These are phyloP conservation scores for Tetramorium bicarinatum DNA, from an alignment of 2,888 invertebrate genomes.

Conservation along the genomic window DNA sequence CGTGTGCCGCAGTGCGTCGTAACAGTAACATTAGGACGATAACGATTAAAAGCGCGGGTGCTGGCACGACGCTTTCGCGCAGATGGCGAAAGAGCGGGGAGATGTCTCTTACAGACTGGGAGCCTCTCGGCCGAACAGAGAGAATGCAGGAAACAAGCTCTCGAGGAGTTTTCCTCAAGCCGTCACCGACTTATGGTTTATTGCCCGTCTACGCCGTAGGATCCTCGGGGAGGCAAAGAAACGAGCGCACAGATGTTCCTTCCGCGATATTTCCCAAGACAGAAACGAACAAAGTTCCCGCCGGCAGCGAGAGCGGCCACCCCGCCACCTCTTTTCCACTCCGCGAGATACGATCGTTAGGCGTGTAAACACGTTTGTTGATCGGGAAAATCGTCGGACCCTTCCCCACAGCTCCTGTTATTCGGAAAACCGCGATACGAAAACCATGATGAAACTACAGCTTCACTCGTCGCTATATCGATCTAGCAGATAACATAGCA, in stretches of 20 bases:
- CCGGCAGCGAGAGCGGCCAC: conserved; percentile 27
- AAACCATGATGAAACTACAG: conserved; percentile 23
- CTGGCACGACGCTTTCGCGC: conserved; percentile 13
- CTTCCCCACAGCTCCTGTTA: conserved; percentile 6
- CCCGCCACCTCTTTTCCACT: conserved; percentile 41
- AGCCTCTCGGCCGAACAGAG: conserved; percentile 35
- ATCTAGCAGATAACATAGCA: background rate
- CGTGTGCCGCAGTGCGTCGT: conserved; percentile 69
- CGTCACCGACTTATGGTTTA: conserved; percentile 79
- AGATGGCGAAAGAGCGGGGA: conserved; percentile 14
- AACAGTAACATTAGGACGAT: conserved; percentile 79
- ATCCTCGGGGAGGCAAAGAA: conserved; percentile 73
- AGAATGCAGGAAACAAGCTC: conserved; percentile 69
- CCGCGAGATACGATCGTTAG: conserved; percentile 51
- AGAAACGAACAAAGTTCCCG: conserved; percentile 68
- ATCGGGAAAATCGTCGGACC: conserved; percentile 55
- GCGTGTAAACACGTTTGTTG: conserved; percentile 59
- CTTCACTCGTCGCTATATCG: background rate
- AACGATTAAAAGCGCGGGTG: conserved; percentile 78
- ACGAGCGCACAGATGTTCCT: conserved; percentile 77
- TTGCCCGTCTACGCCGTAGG: conserved; percentile 73
- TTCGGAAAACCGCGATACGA: conserved; percentile 41
- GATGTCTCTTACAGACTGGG: background rate
- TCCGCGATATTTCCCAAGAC: conserved; percentile 75
- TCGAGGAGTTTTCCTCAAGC: conserved; percentile 72